phyloP scores from a whole-genome alignment of 1,140 invertebrate genomes.

The Drosophila bifasciata region DNA sequence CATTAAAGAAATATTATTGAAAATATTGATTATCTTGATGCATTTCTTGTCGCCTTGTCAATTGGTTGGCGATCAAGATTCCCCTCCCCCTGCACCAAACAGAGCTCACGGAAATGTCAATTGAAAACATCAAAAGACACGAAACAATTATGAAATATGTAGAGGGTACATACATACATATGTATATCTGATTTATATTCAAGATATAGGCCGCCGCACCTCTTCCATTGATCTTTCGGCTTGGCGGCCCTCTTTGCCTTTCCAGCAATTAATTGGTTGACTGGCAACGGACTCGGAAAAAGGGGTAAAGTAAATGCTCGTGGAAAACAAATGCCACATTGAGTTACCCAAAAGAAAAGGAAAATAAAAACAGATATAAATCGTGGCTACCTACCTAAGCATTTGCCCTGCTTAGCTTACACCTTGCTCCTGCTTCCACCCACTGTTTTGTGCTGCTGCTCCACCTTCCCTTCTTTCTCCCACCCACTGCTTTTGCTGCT shows the following conservation, averaged over 20 bases:
- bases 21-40: constrained; percentile 24
- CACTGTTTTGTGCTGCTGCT: no score
- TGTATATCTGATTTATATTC: constrained; percentile 37
- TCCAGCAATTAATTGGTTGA: constrained; percentile 43
- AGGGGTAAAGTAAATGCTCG: constrained; percentile 22
- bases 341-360: constrained; percentile 38
- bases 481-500: neutral
- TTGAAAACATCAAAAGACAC: constrained; percentile 36
- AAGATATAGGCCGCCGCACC: constrained; percentile 45
- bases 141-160: constrained; percentile 50
- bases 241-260: constrained; percentile 26
- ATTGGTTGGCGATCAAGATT: constrained; percentile 22
- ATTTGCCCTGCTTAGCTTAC: constrained; percentile 31
- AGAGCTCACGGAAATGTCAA: constrained; percentile 38
- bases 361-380: constrained; percentile 2
- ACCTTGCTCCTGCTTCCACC: no score
- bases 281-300: constrained; percentile 25
- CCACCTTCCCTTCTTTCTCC: no score
- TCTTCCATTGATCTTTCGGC: constrained; percentile 8
- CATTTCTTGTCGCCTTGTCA: constrained; percentile 18
- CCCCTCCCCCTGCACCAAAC: no score
- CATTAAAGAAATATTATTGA: neutral
- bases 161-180: neutral
- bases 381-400: constrained; percentile 13
- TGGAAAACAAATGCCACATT: constrained; percentile 31